Percentiles rank a stretch among this genome's conserved stretches.
Evolutionary conservation across 1,140 invertebrate genomes (phyloP).

Genomic region (Geopemphigus sp.): DNA sequence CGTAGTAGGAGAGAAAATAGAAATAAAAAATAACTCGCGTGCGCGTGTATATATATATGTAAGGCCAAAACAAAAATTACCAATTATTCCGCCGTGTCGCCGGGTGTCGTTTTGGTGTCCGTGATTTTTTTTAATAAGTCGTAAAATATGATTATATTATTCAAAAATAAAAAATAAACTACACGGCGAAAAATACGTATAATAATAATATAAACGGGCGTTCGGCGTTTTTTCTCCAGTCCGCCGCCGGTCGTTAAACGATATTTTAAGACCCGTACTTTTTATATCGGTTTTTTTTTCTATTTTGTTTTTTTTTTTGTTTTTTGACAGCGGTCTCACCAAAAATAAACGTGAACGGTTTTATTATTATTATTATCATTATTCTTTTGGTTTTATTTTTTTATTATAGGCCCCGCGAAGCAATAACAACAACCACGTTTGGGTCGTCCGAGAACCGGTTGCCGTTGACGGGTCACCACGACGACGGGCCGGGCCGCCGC

Average conservation of each 20-base stretch:
- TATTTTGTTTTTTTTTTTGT: constrained; percentile 30
- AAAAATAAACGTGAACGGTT: constrained; percentile 26
- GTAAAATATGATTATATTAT: constrained; percentile 46
- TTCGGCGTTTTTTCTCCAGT: not conserved
- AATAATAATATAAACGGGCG: constrained; percentile 18
- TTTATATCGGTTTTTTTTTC: constrained; percentile 26
- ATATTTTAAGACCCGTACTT: constrained; percentile 38
- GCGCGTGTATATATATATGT: not conserved
- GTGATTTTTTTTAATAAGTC: constrained; percentile 48
- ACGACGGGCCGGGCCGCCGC: not conserved
- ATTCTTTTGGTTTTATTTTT: not conserved
- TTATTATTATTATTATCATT: constrained; percentile 21
- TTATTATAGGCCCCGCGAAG: constrained; percentile 11
- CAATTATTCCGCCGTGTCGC: constrained; percentile 15
- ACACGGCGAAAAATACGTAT: not conserved
- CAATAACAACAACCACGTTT: constrained; percentile 1
- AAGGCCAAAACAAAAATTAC: constrained; percentile 9
- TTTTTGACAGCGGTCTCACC: constrained; percentile 43
- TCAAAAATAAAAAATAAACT: constrained; percentile 21
- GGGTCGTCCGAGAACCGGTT: constrained; percentile 21
- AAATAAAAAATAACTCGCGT: not conserved
- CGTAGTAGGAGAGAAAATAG: not conserved
- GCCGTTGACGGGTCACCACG: not conserved
- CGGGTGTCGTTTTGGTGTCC: constrained; percentile 42
- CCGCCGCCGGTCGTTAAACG: constrained; percentile 38